Evolutionary conservation across 2,888 invertebrate genomes (phyloP), one percentile per base, ranked within the genome.

Genomic region (Lasius fuliginosus): DNA sequence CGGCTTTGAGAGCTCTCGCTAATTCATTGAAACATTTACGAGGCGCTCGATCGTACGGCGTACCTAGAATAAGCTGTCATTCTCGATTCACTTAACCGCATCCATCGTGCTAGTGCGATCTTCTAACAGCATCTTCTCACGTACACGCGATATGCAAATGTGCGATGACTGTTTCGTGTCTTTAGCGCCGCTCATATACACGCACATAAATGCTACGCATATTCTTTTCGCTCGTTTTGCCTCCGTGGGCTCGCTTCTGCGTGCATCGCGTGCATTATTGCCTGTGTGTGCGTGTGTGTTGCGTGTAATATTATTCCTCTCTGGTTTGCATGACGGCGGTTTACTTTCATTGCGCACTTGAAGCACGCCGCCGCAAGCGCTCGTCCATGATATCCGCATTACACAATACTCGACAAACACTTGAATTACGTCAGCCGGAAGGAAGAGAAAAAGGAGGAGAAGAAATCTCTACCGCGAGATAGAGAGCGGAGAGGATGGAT

Each of bases 21-120:
- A 91, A 91, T 92, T 92, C 90, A 86, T 91, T 89, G 85, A 86
- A 90, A 86, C 91, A 89, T 91, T 91, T 90, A 91, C 90, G 88
- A 89, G 88, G 64, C 87, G 40, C 75, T 56, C 58, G 23, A 68
- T 23, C 60, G 46, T 23, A 23, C 23, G 2, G 85, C 84, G 84
- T 76, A 83, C 81, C 82, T 77, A 62, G 65, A 73, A 64, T 84
- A 77, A 74, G 82, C 77, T 88, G 88, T 90, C 89, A 85, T 86
- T 90, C 89, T 87, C 88, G 87, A 91, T 91, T 89, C 92, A 87
- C 85, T 91, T 91, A 91, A 82, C 73, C 76, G 76, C 83, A 76
- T 82, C 65, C 83, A 62, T 62, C 79, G 82, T 62, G 62, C 74
- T 36, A 36, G 64, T 33, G 60, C 49, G n/a, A 69, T 71, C 46